Evolutionary conservation across 2,797 vertebrate species (phyloP), one percentile per base, ranked within the genome.

Genomic region (Propithecus perrieri): DNA sequence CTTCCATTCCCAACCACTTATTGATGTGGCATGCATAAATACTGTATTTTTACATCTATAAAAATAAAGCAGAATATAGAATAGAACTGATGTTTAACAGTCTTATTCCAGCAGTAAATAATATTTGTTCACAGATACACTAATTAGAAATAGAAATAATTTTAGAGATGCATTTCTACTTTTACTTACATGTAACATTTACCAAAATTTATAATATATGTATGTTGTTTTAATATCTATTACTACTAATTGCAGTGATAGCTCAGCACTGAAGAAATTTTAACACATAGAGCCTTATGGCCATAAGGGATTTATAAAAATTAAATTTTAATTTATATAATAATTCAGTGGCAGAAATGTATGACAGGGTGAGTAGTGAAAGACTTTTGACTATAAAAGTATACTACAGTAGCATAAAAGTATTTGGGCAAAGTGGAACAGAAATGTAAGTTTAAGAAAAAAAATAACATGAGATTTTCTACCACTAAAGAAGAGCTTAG

Each of bases 71-170:
- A 46, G n/a, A 74, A 71, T 61, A 22, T 50, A 38, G 33, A 83
- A 59, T 24, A 85, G 26, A 89, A 59, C 26, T 48, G 59, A 85
- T 90, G 74, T 17, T 61, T 28, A 75, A 55, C 24, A 59, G 11
- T 75, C 30, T 79, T 28, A 50, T 67, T 71, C 24, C 83, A 86
- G 43, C 17, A 71, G 79, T 41, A 95, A 93, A 88, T 86, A 79
- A 50, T 83, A 81, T 74, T 94, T 7, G 0, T 59, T 91, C 38
- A 74, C 20, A 91, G 30, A 91, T 26, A 79, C 11, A 67, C 20
- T 83, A 95, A 96, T 92, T 92, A 95, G 90, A 97, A 96, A 75
- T 55, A 93, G 67, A 91, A 96, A 76, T 89, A 15, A 13, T 20
- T 14, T 89, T 46, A 71, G 71, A 94, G 10, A 80, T 11, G 30